Conservation (phyloP, 1,140 invertebrate genomes). For the Triops cancriformis region DNA sequence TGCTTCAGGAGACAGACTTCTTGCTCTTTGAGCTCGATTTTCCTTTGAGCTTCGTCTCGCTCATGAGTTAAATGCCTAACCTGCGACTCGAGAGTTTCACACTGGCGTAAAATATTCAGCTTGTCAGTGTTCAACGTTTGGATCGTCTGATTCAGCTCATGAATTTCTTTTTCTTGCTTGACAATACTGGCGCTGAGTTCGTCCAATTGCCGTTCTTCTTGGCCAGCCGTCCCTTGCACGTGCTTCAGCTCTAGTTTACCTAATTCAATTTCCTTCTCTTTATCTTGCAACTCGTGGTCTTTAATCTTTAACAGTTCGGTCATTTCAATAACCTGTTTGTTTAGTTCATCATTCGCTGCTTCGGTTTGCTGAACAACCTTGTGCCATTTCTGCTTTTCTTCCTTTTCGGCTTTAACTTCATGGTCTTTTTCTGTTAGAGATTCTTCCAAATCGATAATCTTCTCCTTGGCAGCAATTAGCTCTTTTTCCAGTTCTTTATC, state of each 20-base stretch:
- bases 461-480: constrained; percentile 28
- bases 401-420: constrained; percentile 8
- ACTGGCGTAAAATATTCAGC: neutral
- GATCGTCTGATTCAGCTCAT: neutral
- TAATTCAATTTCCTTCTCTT: constrained; percentile 35
- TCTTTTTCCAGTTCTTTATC: constrained; percentile 26
- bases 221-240: constrained; percentile 3
- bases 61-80: constrained; percentile 4
- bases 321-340: constrained; percentile 39
- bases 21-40: constrained; percentile 35
- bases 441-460: constrained; percentile 32
- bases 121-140: neutral
- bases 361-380: constrained; percentile 24
- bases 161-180: constrained; percentile 24
- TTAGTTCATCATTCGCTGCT: constrained; percentile 37
- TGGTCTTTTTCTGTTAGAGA: constrained; percentile 34
- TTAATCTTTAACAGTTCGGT: constrained; percentile 29
- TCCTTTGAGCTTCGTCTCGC: neutral
- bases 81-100: neutral
- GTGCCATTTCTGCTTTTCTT: constrained; percentile 28
- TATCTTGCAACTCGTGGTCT: constrained; percentile 32
- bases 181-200: constrained; percentile 18
- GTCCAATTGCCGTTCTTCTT: constrained; percentile 26
- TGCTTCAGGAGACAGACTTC: constrained; percentile 38
- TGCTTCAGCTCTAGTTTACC: constrained; percentile 35